Evolutionary conservation across 2,113 vertebrate genomes (phyloP).

Genomic region (Lagenorhynchus albirostris): DNA sequence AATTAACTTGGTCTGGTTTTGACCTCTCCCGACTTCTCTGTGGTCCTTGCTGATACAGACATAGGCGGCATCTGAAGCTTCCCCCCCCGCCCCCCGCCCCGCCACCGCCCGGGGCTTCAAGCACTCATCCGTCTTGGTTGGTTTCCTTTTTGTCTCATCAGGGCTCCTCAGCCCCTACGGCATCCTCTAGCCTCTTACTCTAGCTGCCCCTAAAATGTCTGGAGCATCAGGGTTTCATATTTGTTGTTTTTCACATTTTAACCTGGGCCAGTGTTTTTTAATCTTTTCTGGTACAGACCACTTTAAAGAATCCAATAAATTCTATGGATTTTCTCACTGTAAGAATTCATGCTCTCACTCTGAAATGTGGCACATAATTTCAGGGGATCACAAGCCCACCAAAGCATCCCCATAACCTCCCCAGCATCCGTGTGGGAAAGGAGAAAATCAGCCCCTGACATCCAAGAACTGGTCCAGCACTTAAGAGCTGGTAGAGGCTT

Average conservation of each 20-base stretch:
- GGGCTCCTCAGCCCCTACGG: too few relatives aligned
- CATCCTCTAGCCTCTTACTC: neutral
- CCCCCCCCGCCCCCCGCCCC: accelerated
- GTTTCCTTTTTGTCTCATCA: neutral
- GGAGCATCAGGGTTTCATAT: neutral
- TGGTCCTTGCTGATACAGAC: too few relatives aligned
- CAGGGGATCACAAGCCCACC: neutral
- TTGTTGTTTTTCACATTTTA: neutral
- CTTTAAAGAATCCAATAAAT: neutral
- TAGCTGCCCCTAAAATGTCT: neutral
- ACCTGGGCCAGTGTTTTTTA: neutral
- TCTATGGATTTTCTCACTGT: neutral
- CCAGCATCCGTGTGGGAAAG: neutral
- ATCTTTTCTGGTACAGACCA: neutral
- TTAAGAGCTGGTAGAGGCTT: accelerated
- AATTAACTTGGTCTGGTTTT: neutral
- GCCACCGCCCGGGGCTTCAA: neutral
- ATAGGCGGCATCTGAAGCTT: neutral
- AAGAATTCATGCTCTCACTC: neutral
- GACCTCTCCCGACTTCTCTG: neutral
- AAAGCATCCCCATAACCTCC: neutral
- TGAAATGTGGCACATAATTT: neutral
- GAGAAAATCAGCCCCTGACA: neutral
- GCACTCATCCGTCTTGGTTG: neutral
- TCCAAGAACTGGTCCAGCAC: accelerated